phyloP scores from a whole-genome alignment of 2,797 vertebrate species.

The Spheniscus humboldti region DNA sequence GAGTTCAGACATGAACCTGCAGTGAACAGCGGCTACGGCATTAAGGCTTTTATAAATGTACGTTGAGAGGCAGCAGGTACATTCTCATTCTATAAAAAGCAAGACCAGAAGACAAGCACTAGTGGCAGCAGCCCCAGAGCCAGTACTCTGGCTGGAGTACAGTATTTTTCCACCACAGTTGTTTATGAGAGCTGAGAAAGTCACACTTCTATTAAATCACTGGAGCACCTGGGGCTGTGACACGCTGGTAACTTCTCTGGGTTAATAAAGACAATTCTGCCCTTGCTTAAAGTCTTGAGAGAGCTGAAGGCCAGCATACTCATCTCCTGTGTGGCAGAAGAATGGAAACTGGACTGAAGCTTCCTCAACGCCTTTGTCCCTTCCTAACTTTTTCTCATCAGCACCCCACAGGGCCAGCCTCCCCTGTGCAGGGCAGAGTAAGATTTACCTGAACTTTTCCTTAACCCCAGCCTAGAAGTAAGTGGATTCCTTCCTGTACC shows the following conservation, averaged over 20 bases:
- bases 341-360: background rate
- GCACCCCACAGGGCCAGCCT: background rate
- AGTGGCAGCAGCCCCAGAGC: background rate
- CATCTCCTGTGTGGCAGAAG: background rate
- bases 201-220: background rate
- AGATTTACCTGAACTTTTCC: background rate
- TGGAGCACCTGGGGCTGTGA: background rate
- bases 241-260: background rate
- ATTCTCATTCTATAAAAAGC: background rate
- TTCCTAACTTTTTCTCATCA: background rate
- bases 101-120: background rate
- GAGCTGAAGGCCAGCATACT: background rate
- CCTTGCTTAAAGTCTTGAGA: background rate
- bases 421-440: background rate
- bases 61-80: background rate
- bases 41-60: background rate
- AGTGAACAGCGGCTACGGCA: background rate
- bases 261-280: background rate
- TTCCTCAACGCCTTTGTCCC: background rate
- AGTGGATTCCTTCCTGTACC: background rate
- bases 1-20: background rate
- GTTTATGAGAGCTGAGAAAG: background rate
- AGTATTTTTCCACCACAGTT: background rate
- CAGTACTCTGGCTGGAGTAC: background rate
- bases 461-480: background rate